phyloP scores from a whole-genome alignment of 1,140 invertebrate genomes.

The Rhizoglyphus robini region DNA sequence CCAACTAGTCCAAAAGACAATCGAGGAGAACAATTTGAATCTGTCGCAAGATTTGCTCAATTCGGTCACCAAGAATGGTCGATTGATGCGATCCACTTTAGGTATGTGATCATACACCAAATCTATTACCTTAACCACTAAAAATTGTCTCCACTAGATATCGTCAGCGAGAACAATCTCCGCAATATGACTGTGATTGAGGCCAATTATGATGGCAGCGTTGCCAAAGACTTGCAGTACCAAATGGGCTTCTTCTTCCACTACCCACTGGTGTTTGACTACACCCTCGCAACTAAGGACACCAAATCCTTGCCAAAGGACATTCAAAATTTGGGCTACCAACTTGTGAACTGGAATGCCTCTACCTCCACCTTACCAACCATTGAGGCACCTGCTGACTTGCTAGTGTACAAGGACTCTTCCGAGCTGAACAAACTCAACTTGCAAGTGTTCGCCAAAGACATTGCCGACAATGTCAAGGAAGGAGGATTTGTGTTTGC shows the following conservation, averaged over 20 bases:
- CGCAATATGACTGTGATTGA: conserved; percentile 22
- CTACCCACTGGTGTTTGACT: conserved; percentile 20
- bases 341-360: conserved; percentile 31
- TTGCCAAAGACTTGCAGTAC: neutral
- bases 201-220: neutral
- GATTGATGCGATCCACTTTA: conserved; percentile 10
- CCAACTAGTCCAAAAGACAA: conserved; percentile 15
- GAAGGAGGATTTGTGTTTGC: conserved; percentile 58
- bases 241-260: conserved; percentile 13
- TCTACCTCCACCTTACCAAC: conserved; percentile 24
- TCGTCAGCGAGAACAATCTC: conserved; percentile 21
- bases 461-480: conserved; percentile 41
- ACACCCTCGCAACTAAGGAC: conserved; percentile 27
- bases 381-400: conserved; percentile 27
- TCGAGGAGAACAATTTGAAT: neutral
- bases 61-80: neutral
- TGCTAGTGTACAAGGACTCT: conserved; percentile 32
- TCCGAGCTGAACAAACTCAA: conserved; percentile 28
- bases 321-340: conserved; percentile 23
- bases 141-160: conserved; percentile 18
- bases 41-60: neutral
- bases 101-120: neutral
- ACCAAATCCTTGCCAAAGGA: neutral
- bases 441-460: conserved; percentile 30
- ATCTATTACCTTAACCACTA: too few species aligned